Evolutionary conservation across 1,140 invertebrate species (phyloP).

Genomic region (Grapholita molesta): DNA sequence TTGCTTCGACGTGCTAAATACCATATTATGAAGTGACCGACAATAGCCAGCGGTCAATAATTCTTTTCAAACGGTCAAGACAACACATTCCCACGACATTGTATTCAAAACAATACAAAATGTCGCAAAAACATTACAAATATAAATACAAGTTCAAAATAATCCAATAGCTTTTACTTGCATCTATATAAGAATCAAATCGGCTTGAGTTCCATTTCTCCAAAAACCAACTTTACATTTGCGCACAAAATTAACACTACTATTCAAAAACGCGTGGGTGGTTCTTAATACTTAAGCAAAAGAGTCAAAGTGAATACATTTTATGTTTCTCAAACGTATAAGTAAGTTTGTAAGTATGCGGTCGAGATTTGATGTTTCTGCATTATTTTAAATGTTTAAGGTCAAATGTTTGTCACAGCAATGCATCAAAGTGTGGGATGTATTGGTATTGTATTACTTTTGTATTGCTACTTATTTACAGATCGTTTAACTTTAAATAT

Average conservation of each 20-base stretch:
- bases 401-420: slow-evolving; percentile 43
- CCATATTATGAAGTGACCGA: slow-evolving; percentile 57
- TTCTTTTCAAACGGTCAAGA: slow-evolving; percentile 40
- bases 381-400: slow-evolving; percentile 56
- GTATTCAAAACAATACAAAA: slow-evolving; percentile 49
- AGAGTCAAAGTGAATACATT: slow-evolving; percentile 23
- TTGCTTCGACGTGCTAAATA: too few relatives aligned
- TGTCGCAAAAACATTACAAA: slow-evolving; percentile 50
- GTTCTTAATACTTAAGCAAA: slow-evolving; percentile 11
- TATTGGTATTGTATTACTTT: slow-evolving; percentile 28
- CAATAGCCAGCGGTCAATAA: slow-evolving; percentile 61
- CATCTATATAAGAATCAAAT: neutral
- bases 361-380: slow-evolving; percentile 47
- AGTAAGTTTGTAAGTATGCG: slow-evolving; percentile 44
- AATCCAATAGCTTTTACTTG: neutral
- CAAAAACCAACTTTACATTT: neutral
- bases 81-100: slow-evolving; percentile 56
- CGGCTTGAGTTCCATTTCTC: neutral
- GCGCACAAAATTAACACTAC: neutral
- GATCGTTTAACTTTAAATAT: slow-evolving; percentile 28
- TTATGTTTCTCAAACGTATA: slow-evolving; percentile 7
- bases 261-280: neutral
- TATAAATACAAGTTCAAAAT: slow-evolving; percentile 15
- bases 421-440: slow-evolving; percentile 49
- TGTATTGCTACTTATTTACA: slow-evolving; percentile 22